Evolutionary conservation across 2,113 vertebrate genomes (phyloP), one percentile per base, ranked within the genome.

Genomic region (Perca flavescens): DNA sequence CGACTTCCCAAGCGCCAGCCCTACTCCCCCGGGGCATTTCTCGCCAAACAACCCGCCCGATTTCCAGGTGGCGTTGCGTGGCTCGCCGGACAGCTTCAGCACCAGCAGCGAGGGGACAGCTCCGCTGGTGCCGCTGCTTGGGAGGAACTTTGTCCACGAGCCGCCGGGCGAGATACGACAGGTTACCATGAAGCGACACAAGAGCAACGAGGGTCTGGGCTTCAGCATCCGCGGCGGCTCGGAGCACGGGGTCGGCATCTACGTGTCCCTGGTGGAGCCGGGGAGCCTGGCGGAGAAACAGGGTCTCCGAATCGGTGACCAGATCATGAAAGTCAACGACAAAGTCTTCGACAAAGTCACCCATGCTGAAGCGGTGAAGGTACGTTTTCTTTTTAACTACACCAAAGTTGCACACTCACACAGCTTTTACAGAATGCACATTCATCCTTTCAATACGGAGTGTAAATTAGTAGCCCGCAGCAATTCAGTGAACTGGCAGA

Each of bases 201-300:
- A 97, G 85, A 97, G 97, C 90, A 96, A 98, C 80, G 97, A 99
- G 76, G 98, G 98, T 3, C 90, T 99, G 90, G 98, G 98, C 68
- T 99, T 99, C 95, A 99, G 98, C 87, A 99, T 99, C 92, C 97
- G 98, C 7, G 98, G 98, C 0, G 98, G 98, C 0, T 96, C 98
- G 9, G 98, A 99, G 95, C 98, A 99, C 80, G 97, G 98, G 1
- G 97, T 99, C 56, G 98, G 97, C 0, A 99, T 99, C 95, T 99
- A 97, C 66, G 97, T 99, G 87, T 99, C 98, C 0, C 96, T 99
- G 70, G 98, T 99, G 94, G 98, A 99, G 63, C 97, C 97, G 0
- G 97, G 96, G 4, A 99, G 98, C 16, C 92, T 99, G 93, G 98
- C 98, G 0, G 97, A 99, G 91, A 96, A 96, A 50, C 96, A 99